These are phyloP conservation scores for Pandion haliaetus DNA, from an alignment of 2,113 vertebrate species.

Conservation along the genomic window DNA sequence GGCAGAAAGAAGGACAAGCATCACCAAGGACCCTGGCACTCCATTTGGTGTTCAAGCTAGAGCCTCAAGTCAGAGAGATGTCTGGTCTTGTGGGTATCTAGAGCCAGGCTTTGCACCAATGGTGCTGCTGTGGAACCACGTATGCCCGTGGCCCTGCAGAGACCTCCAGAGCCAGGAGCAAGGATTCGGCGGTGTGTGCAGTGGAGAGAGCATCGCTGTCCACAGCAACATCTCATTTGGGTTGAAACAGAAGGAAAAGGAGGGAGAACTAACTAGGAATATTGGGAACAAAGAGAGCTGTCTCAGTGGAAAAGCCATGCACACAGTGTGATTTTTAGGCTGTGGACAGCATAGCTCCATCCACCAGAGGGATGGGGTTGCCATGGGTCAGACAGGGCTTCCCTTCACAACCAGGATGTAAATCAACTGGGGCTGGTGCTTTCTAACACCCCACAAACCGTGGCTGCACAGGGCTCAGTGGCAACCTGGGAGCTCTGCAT, in stretches of 20 bases:
- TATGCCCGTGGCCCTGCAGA: background rate
- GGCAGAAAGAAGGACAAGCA: background rate
- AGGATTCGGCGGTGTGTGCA: background rate
- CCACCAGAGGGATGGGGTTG: background rate
- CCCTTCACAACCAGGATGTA: background rate
- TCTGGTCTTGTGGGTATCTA: too few species aligned
- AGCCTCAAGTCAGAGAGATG: background rate
- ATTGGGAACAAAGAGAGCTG: background rate
- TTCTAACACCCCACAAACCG: background rate
- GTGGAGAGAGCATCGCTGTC: background rate
- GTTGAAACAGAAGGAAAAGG: background rate
- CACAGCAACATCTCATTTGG: background rate
- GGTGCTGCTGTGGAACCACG: background rate
- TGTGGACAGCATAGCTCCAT: background rate
- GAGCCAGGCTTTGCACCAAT: background rate
- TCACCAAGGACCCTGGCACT: background rate
- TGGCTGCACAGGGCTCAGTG: rapidly evolving
- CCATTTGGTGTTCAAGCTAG: rapidly evolving
- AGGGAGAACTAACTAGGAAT: background rate
- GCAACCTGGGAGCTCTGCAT: background rate
- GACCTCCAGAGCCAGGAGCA: background rate
- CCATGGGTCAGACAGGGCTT: background rate
- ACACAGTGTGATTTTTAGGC: background rate
- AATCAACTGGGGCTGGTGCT: background rate
- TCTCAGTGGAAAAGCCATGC: background rate